These are phyloP conservation scores for Drosophila neocordata DNA, from an alignment of 1,140 invertebrate species.

Conservation along the genomic window DNA sequence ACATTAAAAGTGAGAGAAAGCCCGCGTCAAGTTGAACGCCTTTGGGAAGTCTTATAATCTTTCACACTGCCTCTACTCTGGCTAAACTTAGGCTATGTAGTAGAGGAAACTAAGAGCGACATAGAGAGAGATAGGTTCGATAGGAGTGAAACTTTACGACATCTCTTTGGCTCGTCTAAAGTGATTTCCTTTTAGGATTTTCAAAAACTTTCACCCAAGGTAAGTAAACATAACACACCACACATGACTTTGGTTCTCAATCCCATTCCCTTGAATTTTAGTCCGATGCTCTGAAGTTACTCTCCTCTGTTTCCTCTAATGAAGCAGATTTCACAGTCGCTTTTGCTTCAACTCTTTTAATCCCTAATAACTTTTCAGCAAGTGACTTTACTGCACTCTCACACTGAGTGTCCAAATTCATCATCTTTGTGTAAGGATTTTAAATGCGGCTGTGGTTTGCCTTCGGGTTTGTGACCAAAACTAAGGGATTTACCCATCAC, in stretches of 20 bases:
- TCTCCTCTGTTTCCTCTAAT: slow-evolving; percentile 44
- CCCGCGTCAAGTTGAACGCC: slow-evolving; percentile 13
- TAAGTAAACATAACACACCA: slow-evolving; percentile 65
- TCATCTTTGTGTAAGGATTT: slow-evolving; percentile 49
- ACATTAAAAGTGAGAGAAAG: slow-evolving; percentile 55
- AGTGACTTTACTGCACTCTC: slow-evolving; percentile 64
- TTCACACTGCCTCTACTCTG: slow-evolving; percentile 52
- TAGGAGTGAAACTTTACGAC: slow-evolving; percentile 54
- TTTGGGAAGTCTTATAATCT: slow-evolving; percentile 63
- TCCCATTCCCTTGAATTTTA: slow-evolving; percentile 23
- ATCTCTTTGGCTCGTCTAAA: slow-evolving; percentile 75
- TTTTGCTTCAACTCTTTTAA: slow-evolving; percentile 71
- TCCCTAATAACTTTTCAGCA: slow-evolving; percentile 79
- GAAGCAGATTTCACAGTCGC: slow-evolving; percentile 58
- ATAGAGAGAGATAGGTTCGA: not conserved
- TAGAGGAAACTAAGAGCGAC: not conserved
- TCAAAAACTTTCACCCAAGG: slow-evolving; percentile 77
- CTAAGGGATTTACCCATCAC: slow-evolving; percentile 26
- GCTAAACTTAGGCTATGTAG: slow-evolving; percentile 47
- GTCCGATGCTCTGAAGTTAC: slow-evolving; percentile 24
- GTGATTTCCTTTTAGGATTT: slow-evolving; percentile 81
- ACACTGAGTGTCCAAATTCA: slow-evolving; percentile 77
- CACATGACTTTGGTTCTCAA: not conserved
- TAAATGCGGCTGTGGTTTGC: slow-evolving; percentile 24
- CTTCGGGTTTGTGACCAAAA: slow-evolving; percentile 21